Evolutionary conservation across 2,888 invertebrate genomes (phyloP).

Genomic region (Eilema sororculum): DNA sequence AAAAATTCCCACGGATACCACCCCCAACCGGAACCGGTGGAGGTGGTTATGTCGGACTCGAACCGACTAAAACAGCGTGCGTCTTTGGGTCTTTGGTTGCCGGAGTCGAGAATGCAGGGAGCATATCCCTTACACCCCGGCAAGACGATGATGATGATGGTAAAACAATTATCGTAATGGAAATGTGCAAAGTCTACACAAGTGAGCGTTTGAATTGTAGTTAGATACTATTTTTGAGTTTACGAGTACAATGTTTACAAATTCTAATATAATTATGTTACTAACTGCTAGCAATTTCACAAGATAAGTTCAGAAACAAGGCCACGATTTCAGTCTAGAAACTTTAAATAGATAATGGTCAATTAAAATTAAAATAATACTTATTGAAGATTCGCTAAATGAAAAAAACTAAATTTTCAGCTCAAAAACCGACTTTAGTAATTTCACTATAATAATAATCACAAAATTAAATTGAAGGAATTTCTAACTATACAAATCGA

Average conservation of each 20-base stretch:
- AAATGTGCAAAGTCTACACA: conserved; percentile 9
- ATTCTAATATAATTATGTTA: conserved; percentile 29
- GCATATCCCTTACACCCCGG: too few relatives aligned
- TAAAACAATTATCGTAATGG: too few relatives aligned
- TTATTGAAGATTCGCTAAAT: neutral
- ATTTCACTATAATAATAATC: too few relatives aligned
- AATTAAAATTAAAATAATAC: conserved; percentile 1
- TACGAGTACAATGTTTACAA: conserved; percentile 24
- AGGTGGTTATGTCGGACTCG: too few relatives aligned
- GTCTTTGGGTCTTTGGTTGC: too few relatives aligned
- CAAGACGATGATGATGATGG: too few relatives aligned
- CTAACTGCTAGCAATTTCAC: conserved; percentile 14
- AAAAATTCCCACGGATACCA: too few relatives aligned
- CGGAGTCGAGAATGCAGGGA: too few relatives aligned
- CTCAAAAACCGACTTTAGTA: neutral
- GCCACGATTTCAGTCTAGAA: conserved; percentile 5
- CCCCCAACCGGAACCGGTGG: too few relatives aligned
- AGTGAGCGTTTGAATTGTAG: conserved; percentile 14
- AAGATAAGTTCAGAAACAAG: conserved; percentile 16
- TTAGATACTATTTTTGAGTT: conserved; percentile 30
- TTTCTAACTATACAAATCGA: too few relatives aligned
- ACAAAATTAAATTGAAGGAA: too few relatives aligned
- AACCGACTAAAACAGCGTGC: too few relatives aligned
- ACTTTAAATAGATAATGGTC: conserved; percentile 11
- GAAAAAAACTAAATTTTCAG: neutral